Evolutionary conservation across 2,888 invertebrate species (phyloP).

Genomic region (Aleiodes alternator): DNA sequence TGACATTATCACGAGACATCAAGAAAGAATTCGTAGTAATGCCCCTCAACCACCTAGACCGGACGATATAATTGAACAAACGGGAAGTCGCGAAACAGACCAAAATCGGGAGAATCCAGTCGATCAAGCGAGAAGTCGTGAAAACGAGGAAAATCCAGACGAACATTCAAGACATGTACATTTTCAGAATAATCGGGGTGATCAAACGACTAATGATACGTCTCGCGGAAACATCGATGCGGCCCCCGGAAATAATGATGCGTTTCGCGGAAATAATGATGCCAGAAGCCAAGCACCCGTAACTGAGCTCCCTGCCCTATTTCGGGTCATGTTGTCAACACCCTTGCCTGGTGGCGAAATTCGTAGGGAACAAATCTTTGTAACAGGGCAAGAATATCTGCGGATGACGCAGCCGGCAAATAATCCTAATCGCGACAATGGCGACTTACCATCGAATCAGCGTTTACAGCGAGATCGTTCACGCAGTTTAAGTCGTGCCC

Average conservation of each 20-base stretch:
- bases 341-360: conserved; percentile 20
- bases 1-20: conserved; percentile 15
- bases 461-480: background rate
- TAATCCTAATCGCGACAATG: background rate
- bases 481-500: conserved; percentile 20
- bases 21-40: background rate
- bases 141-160: background rate
- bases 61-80: no score
- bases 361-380: conserved; percentile 17
- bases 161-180: conserved; percentile 9
- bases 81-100: no score
- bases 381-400: conserved; percentile 30
- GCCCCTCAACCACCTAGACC: no score
- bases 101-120: background rate
- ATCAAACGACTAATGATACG: background rate
- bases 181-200: background rate
- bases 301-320: conserved; percentile 8
- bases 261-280: background rate
- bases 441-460: background rate
- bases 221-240: background rate
- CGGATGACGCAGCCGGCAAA: conserved; percentile 17
- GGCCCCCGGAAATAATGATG: background rate
- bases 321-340: conserved; percentile 18
- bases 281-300: background rate
- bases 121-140: background rate